Percentiles rank a stretch among this genome's conserved stretches.
Conservation (phyloP, 2,113 vertebrate genomes). For the Ceyx margarethae region DNA sequence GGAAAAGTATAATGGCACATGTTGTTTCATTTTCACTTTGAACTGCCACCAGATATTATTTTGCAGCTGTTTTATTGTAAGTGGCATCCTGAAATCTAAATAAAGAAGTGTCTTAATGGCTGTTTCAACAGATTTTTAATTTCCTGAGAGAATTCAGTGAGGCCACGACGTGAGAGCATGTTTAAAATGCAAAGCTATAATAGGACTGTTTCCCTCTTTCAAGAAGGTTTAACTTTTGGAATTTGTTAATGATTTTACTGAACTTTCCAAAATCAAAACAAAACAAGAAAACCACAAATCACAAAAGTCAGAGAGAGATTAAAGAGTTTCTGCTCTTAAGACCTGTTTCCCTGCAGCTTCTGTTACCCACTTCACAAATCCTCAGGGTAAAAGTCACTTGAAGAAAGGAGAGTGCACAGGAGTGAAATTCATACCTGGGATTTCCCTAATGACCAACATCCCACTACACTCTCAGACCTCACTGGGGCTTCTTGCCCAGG, state of each 20-base stretch:
- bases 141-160: background rate
- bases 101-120: background rate
- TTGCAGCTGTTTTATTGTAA: constrained; percentile 49
- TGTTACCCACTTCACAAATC: background rate
- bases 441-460: background rate
- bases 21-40: constrained; percentile 4
- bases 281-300: background rate
- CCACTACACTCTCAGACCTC: background rate
- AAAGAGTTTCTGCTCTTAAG: background rate
- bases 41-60: constrained; percentile 40
- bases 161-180: background rate
- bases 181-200: background rate
- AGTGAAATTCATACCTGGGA: background rate
- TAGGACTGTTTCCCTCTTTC: background rate
- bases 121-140: constrained; percentile 57
- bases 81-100: constrained; percentile 29
- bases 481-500: background rate
- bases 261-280: background rate
- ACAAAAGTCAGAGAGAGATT: background rate
- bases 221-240: background rate
- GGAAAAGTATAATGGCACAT: background rate
- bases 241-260: background rate
- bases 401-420: background rate
- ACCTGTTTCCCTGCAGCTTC: background rate
- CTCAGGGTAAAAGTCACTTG: background rate